These are phyloP conservation scores for Paraescarpia echinospica DNA, from an alignment of 1,140 invertebrate species.

Conservation along the genomic window DNA sequence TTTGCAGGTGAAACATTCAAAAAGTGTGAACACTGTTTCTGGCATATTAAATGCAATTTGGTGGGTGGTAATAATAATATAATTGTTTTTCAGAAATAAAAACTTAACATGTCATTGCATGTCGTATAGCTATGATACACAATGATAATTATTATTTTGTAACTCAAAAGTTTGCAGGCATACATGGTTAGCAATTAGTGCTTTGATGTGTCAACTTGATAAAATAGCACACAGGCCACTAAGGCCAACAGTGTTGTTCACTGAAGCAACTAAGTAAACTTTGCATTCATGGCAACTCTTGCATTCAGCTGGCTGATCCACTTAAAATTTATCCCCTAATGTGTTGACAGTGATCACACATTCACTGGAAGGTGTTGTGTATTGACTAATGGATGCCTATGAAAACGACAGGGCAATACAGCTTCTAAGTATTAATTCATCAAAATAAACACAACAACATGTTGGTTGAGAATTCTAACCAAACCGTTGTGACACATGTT, in stretches of 20 bases:
- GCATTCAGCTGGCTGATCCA: neutral
- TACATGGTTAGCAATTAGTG: too few relatives aligned
- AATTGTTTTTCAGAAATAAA: too few relatives aligned
- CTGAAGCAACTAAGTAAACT: neutral
- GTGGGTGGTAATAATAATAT: too few relatives aligned
- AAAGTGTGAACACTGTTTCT: too few relatives aligned
- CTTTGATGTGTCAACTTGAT: neutral
- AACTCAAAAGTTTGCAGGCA: too few relatives aligned
- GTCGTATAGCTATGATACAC: too few relatives aligned
- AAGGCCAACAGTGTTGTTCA: neutral
- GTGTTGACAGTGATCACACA: neutral
- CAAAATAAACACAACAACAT: neutral
- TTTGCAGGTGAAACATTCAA: too few relatives aligned
- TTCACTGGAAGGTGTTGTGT: neutral
- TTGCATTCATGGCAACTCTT: neutral
- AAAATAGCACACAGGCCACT: neutral
- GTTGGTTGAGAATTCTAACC: neutral
- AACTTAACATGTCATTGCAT: too few relatives aligned
- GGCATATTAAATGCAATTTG: too few relatives aligned
- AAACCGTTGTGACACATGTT: neutral
- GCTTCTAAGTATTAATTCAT: neutral
- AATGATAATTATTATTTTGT: too few relatives aligned
- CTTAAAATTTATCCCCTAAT: neutral
- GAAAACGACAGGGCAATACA: neutral
- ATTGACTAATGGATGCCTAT: neutral